These are phyloP conservation scores for Phrynocephalus versicolor DNA, from an alignment of 2,113 vertebrate species.

Conservation along the genomic window DNA sequence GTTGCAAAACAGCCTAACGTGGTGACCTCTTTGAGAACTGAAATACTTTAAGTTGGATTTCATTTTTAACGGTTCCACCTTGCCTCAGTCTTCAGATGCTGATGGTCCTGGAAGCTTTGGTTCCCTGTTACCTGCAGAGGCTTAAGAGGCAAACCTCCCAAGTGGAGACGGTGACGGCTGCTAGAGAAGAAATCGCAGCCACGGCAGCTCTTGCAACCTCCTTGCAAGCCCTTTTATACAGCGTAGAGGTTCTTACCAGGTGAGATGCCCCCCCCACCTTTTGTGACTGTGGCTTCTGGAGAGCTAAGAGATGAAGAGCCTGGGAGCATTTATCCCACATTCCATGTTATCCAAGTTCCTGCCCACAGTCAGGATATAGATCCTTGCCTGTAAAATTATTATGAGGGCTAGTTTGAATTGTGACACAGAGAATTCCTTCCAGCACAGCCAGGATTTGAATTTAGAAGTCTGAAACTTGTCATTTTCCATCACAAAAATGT, in stretches of 20 bases:
- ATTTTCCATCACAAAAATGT: neutral
- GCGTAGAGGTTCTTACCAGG: slow-evolving; percentile 95
- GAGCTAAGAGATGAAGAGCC: neutral
- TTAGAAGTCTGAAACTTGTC: neutral
- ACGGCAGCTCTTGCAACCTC: slow-evolving; percentile 94
- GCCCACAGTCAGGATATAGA: neutral
- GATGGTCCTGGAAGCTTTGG: slow-evolving; percentile 96
- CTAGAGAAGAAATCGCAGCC: slow-evolving; percentile 93
- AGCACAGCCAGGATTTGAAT: neutral
- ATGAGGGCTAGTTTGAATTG: neutral
- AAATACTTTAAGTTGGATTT: neutral
- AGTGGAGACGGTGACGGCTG: slow-evolving; percentile 88
- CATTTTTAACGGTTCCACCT: slow-evolving; percentile 5
- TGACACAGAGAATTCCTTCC: neutral
- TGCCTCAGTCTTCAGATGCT: slow-evolving; percentile 93
- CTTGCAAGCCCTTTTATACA: slow-evolving; percentile 94
- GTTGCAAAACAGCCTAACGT: too few relatives aligned
- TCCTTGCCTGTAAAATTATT: neutral
- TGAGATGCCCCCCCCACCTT: slow-evolving; percentile 50
- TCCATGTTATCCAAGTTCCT: neutral
- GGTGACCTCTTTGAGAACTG: too few relatives aligned
- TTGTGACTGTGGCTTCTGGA: neutral
- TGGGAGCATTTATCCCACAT: neutral
- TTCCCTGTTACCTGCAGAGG: slow-evolving; percentile 94
- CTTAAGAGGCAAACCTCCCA: slow-evolving; percentile 90